These are phyloP conservation scores for Brachionus rotundiformis DNA, from an alignment of 1,140 invertebrate species.

Conservation along the genomic window DNA sequence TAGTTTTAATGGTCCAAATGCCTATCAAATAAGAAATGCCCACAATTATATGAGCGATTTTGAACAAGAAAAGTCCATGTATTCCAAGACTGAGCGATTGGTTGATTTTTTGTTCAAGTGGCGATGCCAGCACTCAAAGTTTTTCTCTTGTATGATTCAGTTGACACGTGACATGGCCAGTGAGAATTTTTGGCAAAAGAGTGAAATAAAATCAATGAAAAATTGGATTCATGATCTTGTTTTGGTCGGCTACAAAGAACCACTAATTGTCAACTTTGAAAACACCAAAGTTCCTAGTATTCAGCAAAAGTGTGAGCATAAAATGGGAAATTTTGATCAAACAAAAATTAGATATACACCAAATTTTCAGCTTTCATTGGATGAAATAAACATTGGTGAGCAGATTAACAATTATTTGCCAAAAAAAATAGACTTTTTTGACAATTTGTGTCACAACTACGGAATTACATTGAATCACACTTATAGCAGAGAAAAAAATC, in stretches of 20 bases:
- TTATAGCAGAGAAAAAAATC: too few relatives aligned
- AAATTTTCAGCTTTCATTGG: background rate
- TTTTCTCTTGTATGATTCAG: constrained; percentile 48
- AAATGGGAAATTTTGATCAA: background rate
- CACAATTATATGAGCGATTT: constrained; percentile 55
- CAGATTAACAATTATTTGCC: too few relatives aligned
- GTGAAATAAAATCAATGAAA: constrained; percentile 53
- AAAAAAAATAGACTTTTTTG: too few relatives aligned
- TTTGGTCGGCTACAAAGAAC: constrained; percentile 45
- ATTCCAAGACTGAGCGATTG: constrained; percentile 54
- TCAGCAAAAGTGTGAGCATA: background rate
- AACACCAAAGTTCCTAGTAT: background rate
- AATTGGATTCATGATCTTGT: constrained; percentile 47
- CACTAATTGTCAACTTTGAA: background rate
- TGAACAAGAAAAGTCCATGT: constrained; percentile 54
- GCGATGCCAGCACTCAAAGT: constrained; percentile 54
- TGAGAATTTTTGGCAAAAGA: constrained; percentile 53
- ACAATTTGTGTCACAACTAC: too few relatives aligned
- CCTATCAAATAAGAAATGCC: constrained; percentile 54
- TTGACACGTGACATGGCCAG: constrained; percentile 53
- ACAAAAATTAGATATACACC: background rate
- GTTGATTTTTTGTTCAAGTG: constrained; percentile 54
- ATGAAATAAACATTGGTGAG: too few relatives aligned
- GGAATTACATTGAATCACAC: too few relatives aligned
- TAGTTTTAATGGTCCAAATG: constrained; percentile 55